Conservation (phyloP, 2,113 vertebrate genomes). For the Nettapus auritus region DNA sequence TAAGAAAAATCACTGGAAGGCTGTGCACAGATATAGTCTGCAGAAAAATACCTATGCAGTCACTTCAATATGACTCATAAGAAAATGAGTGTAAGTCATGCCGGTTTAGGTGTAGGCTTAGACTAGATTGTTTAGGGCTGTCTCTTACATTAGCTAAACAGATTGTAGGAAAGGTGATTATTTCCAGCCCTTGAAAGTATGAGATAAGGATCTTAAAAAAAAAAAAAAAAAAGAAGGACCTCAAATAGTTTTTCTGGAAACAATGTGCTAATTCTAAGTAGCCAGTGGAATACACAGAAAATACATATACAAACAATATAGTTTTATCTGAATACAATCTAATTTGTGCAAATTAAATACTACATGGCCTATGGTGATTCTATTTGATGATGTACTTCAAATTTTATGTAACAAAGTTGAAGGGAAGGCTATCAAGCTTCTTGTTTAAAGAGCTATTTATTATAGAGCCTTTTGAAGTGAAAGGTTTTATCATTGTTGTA, state of each 20-base stretch:
- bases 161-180: not conserved
- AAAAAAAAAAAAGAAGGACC: not conserved
- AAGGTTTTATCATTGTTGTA: not conserved
- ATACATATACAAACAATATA: not conserved
- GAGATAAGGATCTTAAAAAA: not conserved
- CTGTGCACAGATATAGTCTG: not conserved
- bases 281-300: not conserved
- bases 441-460: not conserved
- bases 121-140: not conserved
- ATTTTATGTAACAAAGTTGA: not conserved
- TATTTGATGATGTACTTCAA: not conserved
- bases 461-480: not conserved
- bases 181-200: not conserved
- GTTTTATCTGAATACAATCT: not conserved
- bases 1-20: not conserved
- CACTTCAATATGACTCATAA: not conserved
- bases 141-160: not conserved
- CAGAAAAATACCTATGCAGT: not conserved
- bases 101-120: not conserved
- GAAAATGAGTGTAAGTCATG: not conserved
- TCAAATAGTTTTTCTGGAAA: not conserved
- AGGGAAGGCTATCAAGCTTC: not conserved
- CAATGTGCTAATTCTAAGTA: not conserved
- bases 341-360: not conserved
- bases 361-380: not conserved